Evolutionary conservation across 2,888 invertebrate genomes (phyloP), one percentile per base, ranked within the genome.

Genomic region (Xestia rhomboidea): DNA sequence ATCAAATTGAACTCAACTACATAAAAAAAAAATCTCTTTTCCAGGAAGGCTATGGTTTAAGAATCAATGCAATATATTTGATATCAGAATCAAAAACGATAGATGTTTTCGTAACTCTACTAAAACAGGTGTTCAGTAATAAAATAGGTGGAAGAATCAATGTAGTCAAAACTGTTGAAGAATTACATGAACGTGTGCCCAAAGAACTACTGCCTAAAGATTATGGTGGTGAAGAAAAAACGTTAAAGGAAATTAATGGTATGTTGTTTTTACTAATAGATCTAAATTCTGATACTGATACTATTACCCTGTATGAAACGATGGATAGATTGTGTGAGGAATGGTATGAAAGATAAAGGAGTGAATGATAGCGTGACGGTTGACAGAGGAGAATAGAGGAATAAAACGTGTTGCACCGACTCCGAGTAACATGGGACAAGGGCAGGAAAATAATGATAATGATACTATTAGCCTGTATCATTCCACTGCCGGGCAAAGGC

Each of bases 41-140:
- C 7, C 74, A 88, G 88, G 79, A 84, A 83, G 89, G 87, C 7
- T 88, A 84, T 46, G 81, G 72, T 0, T 18, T 80, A 21, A 76
- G 88, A 73, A 27, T 88, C 3, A 84, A 75, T 11, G 77, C 60
- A 1, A 79, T 88, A 1, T 80, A 85, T 18, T 11, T 88, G 13
- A 44, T 88, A n/a, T 82, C 89, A 4, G 0, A 62, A 27, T 88
- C 89, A 0, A 87, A 85, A 75, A 54, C 85, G 0, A 38, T 86
- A 2, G 85, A 87, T 13, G 34, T 74, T 5, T 68, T 88, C 0
- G 44, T 81, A 0, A 44, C 46, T 0, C 2, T 88, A 21, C 21
- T 88, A 24, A 89, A 80, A 64, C 84, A 86, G 41, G 54, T 84
- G 0, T 0, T 88, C 0, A 87, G 83, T 68, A 18, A 7, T 1